Conservation (phyloP, 2,797 vertebrate species). For the Chloroceryle amazona region DNA sequence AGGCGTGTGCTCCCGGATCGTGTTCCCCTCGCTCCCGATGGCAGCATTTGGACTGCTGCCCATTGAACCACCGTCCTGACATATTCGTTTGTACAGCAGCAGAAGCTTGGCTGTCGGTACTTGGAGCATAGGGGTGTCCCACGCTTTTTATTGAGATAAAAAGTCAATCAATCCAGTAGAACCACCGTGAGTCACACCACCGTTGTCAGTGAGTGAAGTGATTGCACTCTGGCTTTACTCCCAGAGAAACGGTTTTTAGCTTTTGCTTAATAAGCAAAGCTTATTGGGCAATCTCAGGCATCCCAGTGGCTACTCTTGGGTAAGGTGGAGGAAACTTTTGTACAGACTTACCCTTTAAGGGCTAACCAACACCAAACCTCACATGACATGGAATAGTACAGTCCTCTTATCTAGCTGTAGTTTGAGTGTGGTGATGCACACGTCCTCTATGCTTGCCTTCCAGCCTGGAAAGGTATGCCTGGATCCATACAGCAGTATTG, state of each 20-base stretch:
- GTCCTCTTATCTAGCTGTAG: neutral
- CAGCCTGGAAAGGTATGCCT: neutral
- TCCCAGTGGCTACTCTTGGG: fast-evolving
- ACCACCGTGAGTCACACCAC: fast-evolving
- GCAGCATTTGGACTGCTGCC: neutral
- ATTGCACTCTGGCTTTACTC: neutral
- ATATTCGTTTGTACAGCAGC: fast-evolving
- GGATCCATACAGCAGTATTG: neutral
- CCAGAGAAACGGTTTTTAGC: neutral
- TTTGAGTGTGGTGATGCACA: fast-evolving
- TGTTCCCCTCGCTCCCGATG: neutral
- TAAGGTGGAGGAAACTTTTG: neutral
- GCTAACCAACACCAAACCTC: neutral
- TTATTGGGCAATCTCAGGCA: fast-evolving
- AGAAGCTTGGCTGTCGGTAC: neutral
- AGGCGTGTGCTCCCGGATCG: neutral
- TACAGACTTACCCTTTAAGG: fast-evolving
- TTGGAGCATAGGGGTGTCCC: fast-evolving
- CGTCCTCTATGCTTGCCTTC: fast-evolving
- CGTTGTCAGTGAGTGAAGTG: neutral
- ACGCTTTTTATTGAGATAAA: fast-evolving
- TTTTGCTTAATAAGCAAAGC: neutral
- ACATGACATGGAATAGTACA: fast-evolving
- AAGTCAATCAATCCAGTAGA: neutral
- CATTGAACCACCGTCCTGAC: fast-evolving